Evolutionary conservation across 1,140 invertebrate genomes (phyloP).

Genomic region (Pomacea maculata): DNA sequence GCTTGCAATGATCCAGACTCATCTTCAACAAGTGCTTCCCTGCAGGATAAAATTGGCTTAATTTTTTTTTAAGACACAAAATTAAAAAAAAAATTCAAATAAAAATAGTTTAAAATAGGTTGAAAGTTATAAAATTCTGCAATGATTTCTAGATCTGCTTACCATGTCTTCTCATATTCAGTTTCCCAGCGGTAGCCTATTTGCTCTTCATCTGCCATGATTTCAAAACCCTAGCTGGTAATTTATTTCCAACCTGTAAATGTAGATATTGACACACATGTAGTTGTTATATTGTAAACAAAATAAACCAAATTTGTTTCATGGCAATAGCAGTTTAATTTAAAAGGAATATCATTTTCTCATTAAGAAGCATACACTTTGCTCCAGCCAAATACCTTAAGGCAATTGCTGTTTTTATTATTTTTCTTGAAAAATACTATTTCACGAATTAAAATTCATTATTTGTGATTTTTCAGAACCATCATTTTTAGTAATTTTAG

Average conservation of each 20-base stretch:
- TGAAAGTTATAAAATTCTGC: background rate
- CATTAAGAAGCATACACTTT: too few species aligned
- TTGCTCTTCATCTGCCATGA: constrained; percentile 72
- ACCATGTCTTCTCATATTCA: constrained; percentile 82
- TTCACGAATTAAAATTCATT: background rate
- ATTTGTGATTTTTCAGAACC: too few species aligned
- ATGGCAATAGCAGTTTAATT: background rate
- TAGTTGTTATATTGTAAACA: background rate
- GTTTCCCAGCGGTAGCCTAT: constrained; percentile 97
- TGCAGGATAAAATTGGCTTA: constrained; percentile 56
- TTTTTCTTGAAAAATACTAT: background rate
- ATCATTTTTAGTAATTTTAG: too few species aligned
- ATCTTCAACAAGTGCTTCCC: constrained; percentile 97
- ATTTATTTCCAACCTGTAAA: background rate
- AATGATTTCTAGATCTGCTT: constrained; percentile 13
- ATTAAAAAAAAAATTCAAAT: background rate
- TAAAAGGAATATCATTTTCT: too few species aligned
- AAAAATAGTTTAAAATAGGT: constrained; percentile 9
- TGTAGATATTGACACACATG: background rate
- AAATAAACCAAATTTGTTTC: background rate
- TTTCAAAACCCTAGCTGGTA: background rate
- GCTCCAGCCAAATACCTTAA: too few species aligned
- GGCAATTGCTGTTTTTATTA: too few species aligned
- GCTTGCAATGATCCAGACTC: constrained; percentile 90
- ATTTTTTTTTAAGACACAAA: background rate